Conservation (phyloP, 92 coral and sea anemone species). For the Metridium senile region DNA sequence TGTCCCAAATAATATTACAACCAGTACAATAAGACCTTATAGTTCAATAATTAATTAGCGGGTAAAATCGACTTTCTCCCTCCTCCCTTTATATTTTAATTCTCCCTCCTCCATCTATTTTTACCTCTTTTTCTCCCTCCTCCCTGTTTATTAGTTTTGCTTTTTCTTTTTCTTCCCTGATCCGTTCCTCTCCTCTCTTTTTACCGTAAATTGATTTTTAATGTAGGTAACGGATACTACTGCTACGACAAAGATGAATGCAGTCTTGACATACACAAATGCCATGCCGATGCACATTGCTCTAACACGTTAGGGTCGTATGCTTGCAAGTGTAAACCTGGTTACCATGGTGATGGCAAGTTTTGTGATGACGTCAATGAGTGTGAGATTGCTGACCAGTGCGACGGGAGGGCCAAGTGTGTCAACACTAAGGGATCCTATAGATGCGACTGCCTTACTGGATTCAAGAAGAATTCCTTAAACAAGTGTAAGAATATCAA, state of each 20-base stretch:
- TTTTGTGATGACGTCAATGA: slow-evolving; percentile 25
- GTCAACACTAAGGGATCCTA: slow-evolving; percentile 26
- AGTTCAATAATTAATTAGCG: no score
- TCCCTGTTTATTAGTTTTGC: no score
- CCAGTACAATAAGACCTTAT: no score
- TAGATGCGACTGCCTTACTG: slow-evolving; percentile 19
- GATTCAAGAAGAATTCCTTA: background rate
- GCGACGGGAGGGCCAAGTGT: slow-evolving; percentile 6
- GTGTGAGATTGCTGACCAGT: slow-evolving; percentile 4
- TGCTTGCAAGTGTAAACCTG: slow-evolving; percentile 37
- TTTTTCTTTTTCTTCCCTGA: no score
- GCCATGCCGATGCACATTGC: slow-evolving; percentile 39
- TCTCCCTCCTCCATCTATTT: no score
- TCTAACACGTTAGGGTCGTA: slow-evolving; percentile 30
- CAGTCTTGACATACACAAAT: background rate
- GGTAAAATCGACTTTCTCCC: no score
- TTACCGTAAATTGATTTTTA: no score
- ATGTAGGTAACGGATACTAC: slow-evolving; percentile 7
- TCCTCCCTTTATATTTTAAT: no score
- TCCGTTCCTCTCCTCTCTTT: no score
- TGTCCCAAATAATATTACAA: no score
- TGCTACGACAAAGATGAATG: slow-evolving; percentile 32
- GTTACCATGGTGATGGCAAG: slow-evolving; percentile 41
- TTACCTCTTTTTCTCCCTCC: no score
- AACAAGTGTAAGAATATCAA: background rate